Evolutionary conservation across 1,140 invertebrate genomes (phyloP), one percentile per base, ranked within the genome.

Genomic region (Caenorhabditis inopinata): DNA sequence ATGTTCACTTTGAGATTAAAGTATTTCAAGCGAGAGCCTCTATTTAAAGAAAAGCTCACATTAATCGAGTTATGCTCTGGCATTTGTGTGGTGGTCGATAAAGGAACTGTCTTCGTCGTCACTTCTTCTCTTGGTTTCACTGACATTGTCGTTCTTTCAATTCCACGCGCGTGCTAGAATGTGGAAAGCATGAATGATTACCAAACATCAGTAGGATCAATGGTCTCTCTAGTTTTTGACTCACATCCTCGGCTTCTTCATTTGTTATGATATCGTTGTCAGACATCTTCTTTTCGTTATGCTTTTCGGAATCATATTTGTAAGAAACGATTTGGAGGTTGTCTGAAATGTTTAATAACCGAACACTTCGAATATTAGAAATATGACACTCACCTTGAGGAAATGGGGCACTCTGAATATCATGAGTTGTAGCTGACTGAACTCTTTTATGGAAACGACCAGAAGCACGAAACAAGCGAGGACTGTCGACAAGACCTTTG

Each of bases 1-100:
- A n/a, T n/a, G n/a, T n/a, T n/a, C n/a, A n/a, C n/a, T n/a, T n/a
- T n/a, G n/a, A n/a, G n/a, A n/a, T n/a, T n/a, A n/a, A n/a, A n/a
- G n/a, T n/a, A n/a, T n/a, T n/a, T n/a, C n/a, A n/a, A n/a, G n/a
- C n/a, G n/a, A n/a, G n/a, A n/a, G n/a, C n/a, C n/a, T n/a, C n/a
- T n/a, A n/a, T n/a, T n/a, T n/a, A n/a, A n/a, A n/a, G n/a, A n/a
- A 74, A 74, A 48, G 21, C 74, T 75, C 18, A 75, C 74, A 75
- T 49, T 49, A 12, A 75, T 75, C 0, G 74, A 75, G 48, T 48
- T 48, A 29, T 75, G 47, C 29, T 75, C 74, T 49, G 47, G 47
- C 45, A 75, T 48, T 9, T 23, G 45, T n/a, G 74, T 75, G 35
- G 45, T 48, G 0, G 47, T 75, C 27, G 74, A 38, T 32, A 68